Percentiles rank a stretch among this genome's conserved stretches.
Conservation (phyloP, 2,888 invertebrate genomes). For the Trilocha varians region DNA sequence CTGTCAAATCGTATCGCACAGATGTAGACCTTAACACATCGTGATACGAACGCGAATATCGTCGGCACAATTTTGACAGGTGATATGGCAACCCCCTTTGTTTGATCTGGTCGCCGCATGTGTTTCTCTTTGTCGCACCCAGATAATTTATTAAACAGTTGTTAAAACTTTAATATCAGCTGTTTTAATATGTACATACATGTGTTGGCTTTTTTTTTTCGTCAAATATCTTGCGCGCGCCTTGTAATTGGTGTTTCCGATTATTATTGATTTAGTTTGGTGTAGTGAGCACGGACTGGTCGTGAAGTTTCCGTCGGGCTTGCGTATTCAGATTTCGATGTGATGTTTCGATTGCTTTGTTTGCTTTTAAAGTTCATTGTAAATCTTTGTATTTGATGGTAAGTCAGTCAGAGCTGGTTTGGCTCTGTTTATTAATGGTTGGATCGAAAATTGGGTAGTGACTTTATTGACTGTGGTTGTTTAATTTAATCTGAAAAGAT, state of each 20-base stretch:
- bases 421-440: too few species aligned
- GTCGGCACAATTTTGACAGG: neutral
- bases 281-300: neutral
- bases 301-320: neutral
- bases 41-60: neutral
- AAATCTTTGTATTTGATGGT: too few species aligned
- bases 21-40: neutral
- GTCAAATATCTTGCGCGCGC: conserved; percentile 6
- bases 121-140: conserved; percentile 10
- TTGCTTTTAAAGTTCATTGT: too few species aligned
- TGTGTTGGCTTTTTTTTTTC: conserved; percentile 9
- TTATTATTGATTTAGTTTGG: neutral
- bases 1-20: neutral
- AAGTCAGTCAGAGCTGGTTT: too few species aligned
- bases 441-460: too few species aligned
- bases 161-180: conserved; percentile 11
- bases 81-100: conserved; percentile 3
- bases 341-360: too few species aligned
- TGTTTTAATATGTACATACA: conserved; percentile 16
- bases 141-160: conserved; percentile 11
- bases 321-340: neutral
- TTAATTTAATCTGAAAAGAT: too few species aligned
- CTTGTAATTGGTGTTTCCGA: neutral
- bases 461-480: too few species aligned
- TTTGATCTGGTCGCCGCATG: conserved; percentile 5